Evolutionary conservation across 2,797 vertebrate species (phyloP).

Genomic region (Eutrigla gurnardus): DNA sequence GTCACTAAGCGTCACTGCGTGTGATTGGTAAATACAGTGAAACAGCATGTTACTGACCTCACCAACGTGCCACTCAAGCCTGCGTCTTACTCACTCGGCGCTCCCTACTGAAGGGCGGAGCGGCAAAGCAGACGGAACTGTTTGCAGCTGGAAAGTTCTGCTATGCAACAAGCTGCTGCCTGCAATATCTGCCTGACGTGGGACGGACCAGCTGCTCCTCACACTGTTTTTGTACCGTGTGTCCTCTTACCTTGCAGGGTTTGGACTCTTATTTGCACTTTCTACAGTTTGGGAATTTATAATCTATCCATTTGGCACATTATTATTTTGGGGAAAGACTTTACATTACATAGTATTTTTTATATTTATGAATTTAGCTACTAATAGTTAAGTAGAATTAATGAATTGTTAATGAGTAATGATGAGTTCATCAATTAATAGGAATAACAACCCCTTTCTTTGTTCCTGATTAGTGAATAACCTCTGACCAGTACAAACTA

Average conservation of each 20-base stretch:
- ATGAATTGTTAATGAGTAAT: neutral
- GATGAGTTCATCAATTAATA: neutral
- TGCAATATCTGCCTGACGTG: constrained; percentile 20
- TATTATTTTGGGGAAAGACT: neutral
- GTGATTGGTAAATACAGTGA: constrained; percentile 36
- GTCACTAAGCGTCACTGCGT: neutral
- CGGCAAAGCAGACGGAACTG: constrained; percentile 20
- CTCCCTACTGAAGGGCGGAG: constrained; percentile 34
- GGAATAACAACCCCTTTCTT: neutral
- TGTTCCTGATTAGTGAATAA: neutral
- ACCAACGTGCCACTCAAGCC: constrained; percentile 18
- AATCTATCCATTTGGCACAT: neutral
- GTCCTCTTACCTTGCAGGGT: neutral
- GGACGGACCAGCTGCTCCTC: constrained; percentile 15
- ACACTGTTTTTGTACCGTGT: neutral
- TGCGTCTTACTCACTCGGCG: constrained; percentile 52
- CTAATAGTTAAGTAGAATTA: neutral
- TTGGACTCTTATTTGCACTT: neutral
- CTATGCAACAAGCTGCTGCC: constrained; percentile 29
- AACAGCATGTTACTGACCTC: constrained; percentile 34
- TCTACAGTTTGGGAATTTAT: neutral
- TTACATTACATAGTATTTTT: neutral
- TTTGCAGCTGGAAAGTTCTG: constrained; percentile 40
- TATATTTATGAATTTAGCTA: too few relatives aligned
- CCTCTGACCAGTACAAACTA: neutral